Evolutionary conservation across 2,113 vertebrate genomes (phyloP).

Genomic region (Pelusios castaneus): DNA sequence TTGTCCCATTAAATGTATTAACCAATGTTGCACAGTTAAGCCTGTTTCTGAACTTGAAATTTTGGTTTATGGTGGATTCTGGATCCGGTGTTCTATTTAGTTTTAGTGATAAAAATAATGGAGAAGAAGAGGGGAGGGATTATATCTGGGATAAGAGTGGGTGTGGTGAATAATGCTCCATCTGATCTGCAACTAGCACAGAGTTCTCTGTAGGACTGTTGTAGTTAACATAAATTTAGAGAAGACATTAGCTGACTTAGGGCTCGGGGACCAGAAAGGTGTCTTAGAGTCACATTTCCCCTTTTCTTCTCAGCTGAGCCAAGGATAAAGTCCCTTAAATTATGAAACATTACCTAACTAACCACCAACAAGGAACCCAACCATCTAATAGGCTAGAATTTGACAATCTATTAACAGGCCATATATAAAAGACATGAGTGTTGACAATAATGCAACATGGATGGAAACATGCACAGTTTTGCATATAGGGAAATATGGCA

Average conservation of each 20-base stretch:
- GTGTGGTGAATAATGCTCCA: not conserved
- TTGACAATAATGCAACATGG: not conserved
- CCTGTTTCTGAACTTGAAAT: not conserved
- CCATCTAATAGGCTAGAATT: rapidly evolving
- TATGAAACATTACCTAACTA: rapidly evolving
- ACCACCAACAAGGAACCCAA: not conserved
- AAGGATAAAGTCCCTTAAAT: not conserved
- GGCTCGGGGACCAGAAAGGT: not conserved
- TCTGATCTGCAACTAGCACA: not conserved
- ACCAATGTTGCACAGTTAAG: not conserved
- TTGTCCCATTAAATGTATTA: not conserved
- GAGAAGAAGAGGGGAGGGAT: not conserved
- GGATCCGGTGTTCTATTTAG: not conserved
- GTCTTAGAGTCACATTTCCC: rapidly evolving
- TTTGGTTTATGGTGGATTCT: not conserved
- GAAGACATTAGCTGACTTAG: not conserved
- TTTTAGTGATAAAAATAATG: not conserved
- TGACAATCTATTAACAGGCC: not conserved
- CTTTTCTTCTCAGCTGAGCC: not conserved
- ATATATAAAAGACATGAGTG: not conserved
- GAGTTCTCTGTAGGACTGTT: not conserved
- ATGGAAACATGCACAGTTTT: not conserved
- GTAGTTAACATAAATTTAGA: not conserved
- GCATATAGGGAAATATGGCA: not conserved
- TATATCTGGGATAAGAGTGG: not conserved